Conservation (phyloP, 2,113 vertebrate genomes). For the Odocoileus hemionus region DNA sequence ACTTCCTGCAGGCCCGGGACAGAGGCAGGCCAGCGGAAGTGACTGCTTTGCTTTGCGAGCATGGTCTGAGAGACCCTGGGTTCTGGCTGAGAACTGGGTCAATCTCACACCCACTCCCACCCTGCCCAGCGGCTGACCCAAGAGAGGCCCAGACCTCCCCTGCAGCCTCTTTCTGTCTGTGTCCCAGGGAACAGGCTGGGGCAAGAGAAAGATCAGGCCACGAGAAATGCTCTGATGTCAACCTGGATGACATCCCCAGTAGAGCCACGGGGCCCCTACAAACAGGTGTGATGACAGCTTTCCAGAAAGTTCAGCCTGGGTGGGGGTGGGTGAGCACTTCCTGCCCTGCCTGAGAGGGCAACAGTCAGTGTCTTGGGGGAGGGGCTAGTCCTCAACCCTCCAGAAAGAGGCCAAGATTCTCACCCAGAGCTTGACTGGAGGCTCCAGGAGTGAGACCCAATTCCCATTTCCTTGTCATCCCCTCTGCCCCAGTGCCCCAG, state of each 20-base stretch:
- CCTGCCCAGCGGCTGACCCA: background rate
- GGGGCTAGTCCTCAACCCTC: background rate
- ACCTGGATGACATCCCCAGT: too few species aligned
- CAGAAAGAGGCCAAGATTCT: background rate
- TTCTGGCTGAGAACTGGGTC: conserved; percentile 28
- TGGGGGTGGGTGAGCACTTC: background rate
- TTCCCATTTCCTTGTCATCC: background rate
- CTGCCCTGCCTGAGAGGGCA: background rate
- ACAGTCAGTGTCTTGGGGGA: background rate
- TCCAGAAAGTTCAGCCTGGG: background rate
- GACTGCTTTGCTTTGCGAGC: background rate
- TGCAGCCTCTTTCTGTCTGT: background rate
- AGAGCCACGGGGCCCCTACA: background rate
- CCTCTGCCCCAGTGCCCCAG: background rate
- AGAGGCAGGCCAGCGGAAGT: background rate
- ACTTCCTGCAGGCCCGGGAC: background rate
- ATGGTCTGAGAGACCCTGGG: background rate
- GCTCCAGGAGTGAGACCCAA: background rate
- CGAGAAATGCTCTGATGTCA: background rate
- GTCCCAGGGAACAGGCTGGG: background rate
- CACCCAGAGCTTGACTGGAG: fast-evolving
- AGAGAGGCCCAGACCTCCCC: background rate
- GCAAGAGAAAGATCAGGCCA: background rate
- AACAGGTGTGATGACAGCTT: background rate
- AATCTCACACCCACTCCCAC: background rate